Base-by-base conservation (phyloP, 2,888 invertebrate species). In the Agrypnus murinus region DNA sequence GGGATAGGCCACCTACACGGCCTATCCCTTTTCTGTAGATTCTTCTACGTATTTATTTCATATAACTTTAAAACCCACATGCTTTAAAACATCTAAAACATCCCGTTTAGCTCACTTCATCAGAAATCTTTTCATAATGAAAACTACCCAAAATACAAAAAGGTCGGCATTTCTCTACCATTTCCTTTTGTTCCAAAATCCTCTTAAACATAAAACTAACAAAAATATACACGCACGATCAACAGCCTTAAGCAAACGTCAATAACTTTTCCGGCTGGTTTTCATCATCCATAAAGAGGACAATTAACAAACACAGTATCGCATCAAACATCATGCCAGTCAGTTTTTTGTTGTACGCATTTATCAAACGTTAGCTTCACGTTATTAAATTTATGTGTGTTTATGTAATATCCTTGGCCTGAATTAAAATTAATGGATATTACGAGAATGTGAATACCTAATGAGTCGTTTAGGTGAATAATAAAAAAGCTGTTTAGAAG, bases 401-500 rank as follows among this genome's bases (percentile, higher is more conserved):
- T 43, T 57, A 48, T 48, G 48, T 48, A 57, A 55, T 36, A 65
- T 65, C 57, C 65, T 65, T 65, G 65, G 57, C 65, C 65, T 36
- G 40, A 65, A 65, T 65, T 65, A n/a, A 25, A 63, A 63, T 40
- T 43, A 55, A 50, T 64, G 38, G 25, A 55, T 55, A 31, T 31
- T 25, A 25, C 10, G 31, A 31, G 50, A 31, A 31, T 32, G 43
- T 3, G 43, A 43, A 43, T 43, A 43, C 12, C 15, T 43, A 43
- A 43, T 15, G 43, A 43, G 14, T 43, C 6, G 43, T 12, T 12
- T 14, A 43, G 43, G 43, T 43, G 9, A 43, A 43, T 43, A 40
- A 40, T 14, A 14, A 43, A 15, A 6, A 43, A 43, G 9, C 8
- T 8, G 14, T 15, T 19, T 46, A 15, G 19, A 25, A 3, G 25